Evolutionary conservation across 2,888 invertebrate species (phyloP), one percentile per base, ranked within the genome.

Genomic region (Galeopsomyia nigrocyanea): DNA sequence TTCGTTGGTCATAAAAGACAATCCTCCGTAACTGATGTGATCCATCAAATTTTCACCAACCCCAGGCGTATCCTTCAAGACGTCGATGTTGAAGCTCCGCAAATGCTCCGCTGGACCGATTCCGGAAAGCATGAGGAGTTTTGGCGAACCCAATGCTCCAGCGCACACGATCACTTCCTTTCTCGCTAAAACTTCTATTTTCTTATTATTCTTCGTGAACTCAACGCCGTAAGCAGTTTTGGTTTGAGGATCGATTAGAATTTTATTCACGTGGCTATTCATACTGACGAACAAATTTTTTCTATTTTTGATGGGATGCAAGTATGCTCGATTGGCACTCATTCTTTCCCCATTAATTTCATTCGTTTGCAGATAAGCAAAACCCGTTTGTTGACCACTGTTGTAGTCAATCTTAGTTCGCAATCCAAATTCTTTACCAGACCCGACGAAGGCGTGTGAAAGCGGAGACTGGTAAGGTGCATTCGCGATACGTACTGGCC

Each of bases 131-230:
- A 97, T 95, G 10, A 98, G 89, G 2, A 98, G 84, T 84, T 98
- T 97, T 0, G 97, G 96, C 0, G 95, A 93, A 80, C 94, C 95
- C 76, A 98, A 92, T 0, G 96, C 91, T 0, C 97, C 97, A 2
- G 95, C 95, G 16, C 94, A 92, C 21, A 97, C 81, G 68, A 97
- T 93, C 0, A 98, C 92, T 87, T 96, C 96, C 82, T 92, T 94
- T 1, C 89, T 89, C 0, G 93, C 94, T 61, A 84, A 86, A 0
- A 90, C 90, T 19, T 86, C 87, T 50, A 81, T 79, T n/a, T 77
- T 80, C 22, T 78, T 77, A 22, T 87, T 87, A 17, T 90, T 88
- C 63, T 90, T 89, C 0, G 89, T 84, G 75, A 91, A 92, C 78
- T 92, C 88, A 0, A 95, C 91, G 0, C 93, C 94, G 74, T 89